Conservation (phyloP, 2,797 vertebrate genomes). For the Ciconia nigra region DNA sequence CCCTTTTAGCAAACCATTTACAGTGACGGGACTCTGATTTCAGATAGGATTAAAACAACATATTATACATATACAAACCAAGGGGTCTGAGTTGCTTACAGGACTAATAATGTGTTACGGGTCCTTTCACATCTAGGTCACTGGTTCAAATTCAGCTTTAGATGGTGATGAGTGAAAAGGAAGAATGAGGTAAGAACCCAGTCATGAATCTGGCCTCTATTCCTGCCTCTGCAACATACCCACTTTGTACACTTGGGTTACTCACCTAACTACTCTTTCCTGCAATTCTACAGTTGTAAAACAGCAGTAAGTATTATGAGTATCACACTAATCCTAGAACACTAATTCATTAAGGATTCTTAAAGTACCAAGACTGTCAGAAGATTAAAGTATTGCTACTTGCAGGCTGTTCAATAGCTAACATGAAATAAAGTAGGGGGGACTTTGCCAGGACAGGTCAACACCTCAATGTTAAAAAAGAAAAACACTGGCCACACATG, state of each 20-base stretch:
- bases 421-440: neutral
- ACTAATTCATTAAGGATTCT: neutral
- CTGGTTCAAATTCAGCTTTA: conserved; percentile 26
- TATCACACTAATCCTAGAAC: neutral
- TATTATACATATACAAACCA: conserved; percentile 4
- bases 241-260: neutral
- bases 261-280: neutral
- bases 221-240: neutral
- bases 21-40: neutral
- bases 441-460: neutral
- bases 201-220: neutral
- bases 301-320: neutral
- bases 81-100: neutral
- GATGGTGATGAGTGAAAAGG: conserved; percentile 29
- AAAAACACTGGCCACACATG: neutral
- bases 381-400: neutral
- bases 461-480: neutral
- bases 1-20: conserved; percentile 21
- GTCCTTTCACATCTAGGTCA: conserved; percentile 52
- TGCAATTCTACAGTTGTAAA: neutral
- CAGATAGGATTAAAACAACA: conserved; percentile 7
- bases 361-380: neutral
- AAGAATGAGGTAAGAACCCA: conserved; percentile 8
- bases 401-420: neutral
- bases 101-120: conserved; percentile 40